Conservation (phyloP, 2,113 vertebrate species). For the Pithys albifrons region DNA sequence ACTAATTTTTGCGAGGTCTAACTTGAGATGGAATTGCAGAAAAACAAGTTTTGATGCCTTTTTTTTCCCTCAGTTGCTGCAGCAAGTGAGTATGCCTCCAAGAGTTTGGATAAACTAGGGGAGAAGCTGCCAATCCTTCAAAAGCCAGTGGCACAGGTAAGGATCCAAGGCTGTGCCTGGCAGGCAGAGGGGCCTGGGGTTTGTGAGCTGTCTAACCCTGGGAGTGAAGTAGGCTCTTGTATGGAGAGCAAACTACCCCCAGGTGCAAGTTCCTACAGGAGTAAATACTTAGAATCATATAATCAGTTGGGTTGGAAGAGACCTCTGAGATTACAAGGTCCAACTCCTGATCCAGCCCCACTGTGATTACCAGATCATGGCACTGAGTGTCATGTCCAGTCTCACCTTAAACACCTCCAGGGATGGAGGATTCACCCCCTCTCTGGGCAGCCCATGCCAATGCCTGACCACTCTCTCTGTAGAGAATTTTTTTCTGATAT, state of each 20-base stretch:
- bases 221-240: background rate
- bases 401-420: too few relatives aligned
- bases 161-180: background rate
- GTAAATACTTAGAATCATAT: background rate
- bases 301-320: too few relatives aligned
- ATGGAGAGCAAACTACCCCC: too few relatives aligned
- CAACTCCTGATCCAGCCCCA: too few relatives aligned
- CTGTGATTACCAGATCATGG: too few relatives aligned
- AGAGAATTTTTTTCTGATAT: too few relatives aligned
- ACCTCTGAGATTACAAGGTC: too few relatives aligned
- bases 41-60: fast-evolving
- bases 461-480: too few relatives aligned
- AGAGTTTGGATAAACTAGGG: conserved; percentile 84
- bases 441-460: too few relatives aligned
- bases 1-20: background rate
- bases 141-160: conserved; percentile 84
- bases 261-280: background rate
- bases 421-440: too few relatives aligned
- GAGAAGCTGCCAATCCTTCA: conserved; percentile 84
- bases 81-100: conserved; percentile 81
- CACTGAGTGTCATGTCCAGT: too few relatives aligned
- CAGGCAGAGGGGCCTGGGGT: background rate
- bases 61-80: conserved; percentile 71
- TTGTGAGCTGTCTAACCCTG: background rate
- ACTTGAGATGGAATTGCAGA: too few relatives aligned